These are phyloP conservation scores for Tenthredo distinguenda DNA, from an alignment of 2,888 invertebrate species.

Conservation along the genomic window DNA sequence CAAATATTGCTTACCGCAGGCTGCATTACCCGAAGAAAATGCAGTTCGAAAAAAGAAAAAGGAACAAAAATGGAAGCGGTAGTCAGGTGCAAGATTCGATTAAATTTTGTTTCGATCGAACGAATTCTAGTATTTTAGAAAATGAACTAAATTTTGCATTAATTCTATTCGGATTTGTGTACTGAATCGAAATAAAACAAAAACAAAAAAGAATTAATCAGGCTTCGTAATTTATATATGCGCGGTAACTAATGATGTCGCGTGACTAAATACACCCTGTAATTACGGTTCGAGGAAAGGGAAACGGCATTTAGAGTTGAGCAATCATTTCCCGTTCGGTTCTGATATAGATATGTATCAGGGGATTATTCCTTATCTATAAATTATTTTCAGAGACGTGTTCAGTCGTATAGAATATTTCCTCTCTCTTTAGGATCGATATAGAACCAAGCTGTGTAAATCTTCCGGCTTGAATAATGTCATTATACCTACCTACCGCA, in stretches of 20 bases:
- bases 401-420: neutral
- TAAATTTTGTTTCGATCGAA: no score
- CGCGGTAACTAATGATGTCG: neutral
- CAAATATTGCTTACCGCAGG: neutral
- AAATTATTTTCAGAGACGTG: neutral
- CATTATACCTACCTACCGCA: neutral
- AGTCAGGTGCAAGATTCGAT: neutral
- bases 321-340: neutral
- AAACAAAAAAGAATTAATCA: no score
- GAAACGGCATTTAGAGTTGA: constrained; percentile 5
- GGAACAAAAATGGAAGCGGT: neutral
- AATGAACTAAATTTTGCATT: no score
- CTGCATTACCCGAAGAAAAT: neutral
- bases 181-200: no score
- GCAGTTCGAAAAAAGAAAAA: neutral
- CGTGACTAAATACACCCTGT: neutral
- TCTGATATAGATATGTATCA: neutral
- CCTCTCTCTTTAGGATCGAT: neutral
- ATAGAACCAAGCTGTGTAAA: constrained; percentile 6
- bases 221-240: neutral
- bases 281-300: neutral
- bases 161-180: no score
- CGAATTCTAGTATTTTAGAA: no score
- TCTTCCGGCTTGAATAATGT: neutral
- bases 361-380: neutral